A percentile compares a stretch with the other conserved stretches of the same genome.
phyloP scores from a whole-genome alignment of 1,140 invertebrate species.

The Drosophila trapezifrons region DNA sequence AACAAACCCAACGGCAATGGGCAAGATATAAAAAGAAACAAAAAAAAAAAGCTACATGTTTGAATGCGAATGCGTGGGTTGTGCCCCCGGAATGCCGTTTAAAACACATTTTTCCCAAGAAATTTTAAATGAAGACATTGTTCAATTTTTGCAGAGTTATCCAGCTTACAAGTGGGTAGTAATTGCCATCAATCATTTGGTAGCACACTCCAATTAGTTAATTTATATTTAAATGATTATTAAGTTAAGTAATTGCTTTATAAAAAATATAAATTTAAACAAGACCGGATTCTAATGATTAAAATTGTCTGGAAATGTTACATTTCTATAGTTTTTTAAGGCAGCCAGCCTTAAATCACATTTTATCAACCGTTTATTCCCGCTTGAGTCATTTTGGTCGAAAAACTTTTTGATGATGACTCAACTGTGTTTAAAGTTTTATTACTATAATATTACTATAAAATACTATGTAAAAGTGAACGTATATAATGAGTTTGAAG shows the following conservation, averaged over 20 bases:
- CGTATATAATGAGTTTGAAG: constrained; percentile 21
- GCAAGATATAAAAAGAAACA: constrained; percentile 12
- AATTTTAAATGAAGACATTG: constrained; percentile 7
- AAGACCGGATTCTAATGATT: not conserved
- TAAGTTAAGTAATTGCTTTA: not conserved
- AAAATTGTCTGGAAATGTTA: too few species aligned
- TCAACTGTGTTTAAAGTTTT: constrained; percentile 1
- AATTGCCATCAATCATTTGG: not conserved
- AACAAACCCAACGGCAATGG: constrained; percentile 26
- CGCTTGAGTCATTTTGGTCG: constrained; percentile 1
- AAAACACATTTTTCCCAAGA: not conserved
- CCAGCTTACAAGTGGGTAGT: too few species aligned
- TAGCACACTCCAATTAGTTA: not conserved
- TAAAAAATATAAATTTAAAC: not conserved
- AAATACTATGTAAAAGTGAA: constrained; percentile 4
- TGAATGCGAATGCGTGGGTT: constrained; percentile 7
- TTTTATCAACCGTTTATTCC: not conserved
- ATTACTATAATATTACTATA: constrained; percentile 7
- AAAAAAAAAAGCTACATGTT: constrained; percentile 14
- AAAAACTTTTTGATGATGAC: constrained; percentile 7
- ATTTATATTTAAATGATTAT: not conserved
- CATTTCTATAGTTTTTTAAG: too few species aligned
- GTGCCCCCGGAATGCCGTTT: not conserved
- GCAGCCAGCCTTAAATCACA: too few species aligned
- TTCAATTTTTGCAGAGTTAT: not conserved